Evolutionary conservation across 1,140 invertebrate species (phyloP), one percentile per base, ranked within the genome.

Genomic region (Ceratosolen fusciceps): DNA sequence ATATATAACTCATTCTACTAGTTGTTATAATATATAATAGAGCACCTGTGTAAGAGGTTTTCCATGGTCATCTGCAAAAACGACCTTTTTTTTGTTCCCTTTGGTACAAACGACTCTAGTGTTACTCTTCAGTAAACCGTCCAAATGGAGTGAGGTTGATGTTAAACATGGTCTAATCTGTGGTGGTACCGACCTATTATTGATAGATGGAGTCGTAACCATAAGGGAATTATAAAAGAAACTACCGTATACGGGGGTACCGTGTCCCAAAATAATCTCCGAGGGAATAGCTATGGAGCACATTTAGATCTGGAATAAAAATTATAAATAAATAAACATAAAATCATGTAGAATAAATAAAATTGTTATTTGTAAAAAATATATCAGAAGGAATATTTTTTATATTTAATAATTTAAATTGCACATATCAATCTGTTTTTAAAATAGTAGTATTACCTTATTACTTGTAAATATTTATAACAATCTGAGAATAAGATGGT

Each of bases 31-130:
- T 14, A 52, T 52, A 52, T 4, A 4, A 14, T 14, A 21, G 14
- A 19, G 49, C 19, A 95, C 92, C 83, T 96, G 95, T 47, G 96
- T 96, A 21, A 99, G 90, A 1, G 96, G 94, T 52, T 95, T 92
- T 1, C 98, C 98, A 85, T 94, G 94, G 84, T 97, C 96, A 86
- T 99, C 98, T 0, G 98, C 98, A 87, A 99, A 99, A 0, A 97
- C 96, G 1, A 99, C 97, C 80, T 92, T 93, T 88, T 98, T 98
- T 86, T 96, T 96, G 65, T 87, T 86, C 77, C 89, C 89, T 54
- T 76, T 83, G 74, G 81, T 86, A 31, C 84, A 82, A 21, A 75
- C 82, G 56, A 79, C 79, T 31, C 68, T 67, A 16, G 81, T 52
- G 67, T 52, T 83, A 75, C 83, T 82, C 74, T 85, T 86, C 12